phyloP scores from a whole-genome alignment of 2,888 invertebrate genomes.

The Lasius fuliginosus region DNA sequence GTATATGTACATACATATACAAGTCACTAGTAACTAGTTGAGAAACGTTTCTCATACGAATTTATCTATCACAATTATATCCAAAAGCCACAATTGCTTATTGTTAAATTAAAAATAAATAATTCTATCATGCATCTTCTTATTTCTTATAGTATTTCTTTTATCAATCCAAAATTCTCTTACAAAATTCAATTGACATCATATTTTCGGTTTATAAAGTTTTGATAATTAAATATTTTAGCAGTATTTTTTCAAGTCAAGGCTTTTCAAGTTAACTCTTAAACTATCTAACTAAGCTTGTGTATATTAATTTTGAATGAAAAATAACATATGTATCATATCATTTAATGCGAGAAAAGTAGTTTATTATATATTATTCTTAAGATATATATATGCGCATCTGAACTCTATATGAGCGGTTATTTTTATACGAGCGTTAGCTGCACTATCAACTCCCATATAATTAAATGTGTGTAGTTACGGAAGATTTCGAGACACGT shows the following conservation, averaged over 20 bases:
- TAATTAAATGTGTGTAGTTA: constrained; percentile 23
- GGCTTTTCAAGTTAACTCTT: neutral
- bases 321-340: neutral
- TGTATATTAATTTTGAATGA: constrained; percentile 2
- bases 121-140: neutral
- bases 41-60: neutral
- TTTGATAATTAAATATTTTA: neutral
- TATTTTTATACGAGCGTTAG: neutral
- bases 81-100: neutral
- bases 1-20: neutral
- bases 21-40: neutral
- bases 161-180: neutral
- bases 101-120: neutral
- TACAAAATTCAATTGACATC: constrained; percentile 10
- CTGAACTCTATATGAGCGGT: neutral
- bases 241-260: neutral
- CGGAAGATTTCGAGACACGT: constrained; percentile 30
- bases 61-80: neutral
- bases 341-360: neutral
- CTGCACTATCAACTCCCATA: neutral
- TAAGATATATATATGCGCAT: neutral
- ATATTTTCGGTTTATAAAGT: constrained; percentile 4
- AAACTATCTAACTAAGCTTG: neutral
- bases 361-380: neutral
- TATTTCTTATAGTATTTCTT: neutral